Conservation (phyloP, 2,888 invertebrate species). For the Therioaphis trifolii region DNA sequence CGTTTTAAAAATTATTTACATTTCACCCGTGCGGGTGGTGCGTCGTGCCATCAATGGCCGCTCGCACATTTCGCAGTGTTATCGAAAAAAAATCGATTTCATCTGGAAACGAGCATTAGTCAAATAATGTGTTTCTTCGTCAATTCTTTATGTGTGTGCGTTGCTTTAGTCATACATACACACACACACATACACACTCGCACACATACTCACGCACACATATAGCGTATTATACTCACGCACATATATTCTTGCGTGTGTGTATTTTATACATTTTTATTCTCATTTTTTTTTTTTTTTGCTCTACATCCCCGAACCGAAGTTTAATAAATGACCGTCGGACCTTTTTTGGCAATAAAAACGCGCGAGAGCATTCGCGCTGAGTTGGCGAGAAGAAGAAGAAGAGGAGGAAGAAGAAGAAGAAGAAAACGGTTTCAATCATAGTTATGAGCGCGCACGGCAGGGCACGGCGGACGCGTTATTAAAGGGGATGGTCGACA, state of each 20-base stretch:
- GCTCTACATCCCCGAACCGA: slow-evolving; percentile 51
- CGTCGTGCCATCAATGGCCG: slow-evolving; percentile 30
- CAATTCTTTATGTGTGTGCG: slow-evolving; percentile 44
- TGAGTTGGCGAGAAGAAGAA: slow-evolving; percentile 55
- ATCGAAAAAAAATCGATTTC: slow-evolving; percentile 54
- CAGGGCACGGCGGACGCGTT: slow-evolving; percentile 48
- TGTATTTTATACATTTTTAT: slow-evolving; percentile 49
- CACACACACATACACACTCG: background rate
- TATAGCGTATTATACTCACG: background rate
- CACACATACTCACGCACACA: background rate
- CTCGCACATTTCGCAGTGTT: slow-evolving; percentile 38
- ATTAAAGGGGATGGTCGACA: slow-evolving; percentile 49
- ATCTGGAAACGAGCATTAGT: slow-evolving; percentile 55
- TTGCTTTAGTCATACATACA: background rate
- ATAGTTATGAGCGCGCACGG: slow-evolving; percentile 58
- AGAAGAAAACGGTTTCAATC: slow-evolving; percentile 62
- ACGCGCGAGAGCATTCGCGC: slow-evolving; percentile 56
- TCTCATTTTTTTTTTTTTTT: slow-evolving; percentile 32
- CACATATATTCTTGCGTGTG: background rate
- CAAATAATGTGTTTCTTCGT: slow-evolving; percentile 53
- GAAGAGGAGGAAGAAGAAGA: background rate
- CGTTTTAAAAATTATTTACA: slow-evolving; percentile 54
- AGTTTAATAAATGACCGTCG: slow-evolving; percentile 62
- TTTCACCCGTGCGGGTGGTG: slow-evolving; percentile 4
- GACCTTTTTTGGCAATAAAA: slow-evolving; percentile 62